Evolutionary conservation across 1,140 invertebrate genomes (phyloP), one percentile per base, ranked within the genome.

Genomic region (Tenebrio molitor): DNA sequence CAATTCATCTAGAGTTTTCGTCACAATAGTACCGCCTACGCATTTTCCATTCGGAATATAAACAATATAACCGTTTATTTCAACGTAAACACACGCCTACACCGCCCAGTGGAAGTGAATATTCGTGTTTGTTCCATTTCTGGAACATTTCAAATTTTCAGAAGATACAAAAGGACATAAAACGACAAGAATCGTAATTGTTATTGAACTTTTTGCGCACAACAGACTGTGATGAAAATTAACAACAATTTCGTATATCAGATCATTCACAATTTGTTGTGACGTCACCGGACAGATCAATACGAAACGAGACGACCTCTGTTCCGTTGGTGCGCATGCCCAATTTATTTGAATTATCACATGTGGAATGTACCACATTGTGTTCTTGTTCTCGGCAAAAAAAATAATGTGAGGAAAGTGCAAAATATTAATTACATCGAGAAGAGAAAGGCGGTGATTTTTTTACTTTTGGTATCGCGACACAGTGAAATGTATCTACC

Each of bases 181-280:
- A n/a, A n/a, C n/a, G n/a, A n/a, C n/a, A n/a, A n/a, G n/a, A n/a
- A n/a, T n/a, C n/a, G n/a, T n/a, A n/a, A n/a, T n/a, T n/a, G n/a
- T n/a, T n/a, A n/a, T n/a, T n/a, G n/a, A n/a, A n/a, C n/a, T n/a
- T n/a, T n/a, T n/a, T n/a, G n/a, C n/a, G n/a, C n/a, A n/a, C n/a
- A n/a, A n/a, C n/a, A n/a, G n/a, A n/a, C n/a, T n/a, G n/a, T n/a
- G n/a, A 17, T 29, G 15, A 29, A 29, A 76, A 77, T 77, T 77
- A 77, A 44, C 53, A 69, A 73, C 67, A 75, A 75, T 77, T 77
- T 74, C 44, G 77, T 77, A 67, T 74, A 75, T 73, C 78, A 72
- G 79, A 80, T 80, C 79, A 80, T 80, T 80, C 79, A 80, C 77
- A 78, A 81, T 76, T 80, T 73, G 72, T 69, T 44, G 75, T 81